These are phyloP conservation scores for Apis dorsata DNA, from an alignment of 1,140 invertebrate genomes.

Conservation along the genomic window DNA sequence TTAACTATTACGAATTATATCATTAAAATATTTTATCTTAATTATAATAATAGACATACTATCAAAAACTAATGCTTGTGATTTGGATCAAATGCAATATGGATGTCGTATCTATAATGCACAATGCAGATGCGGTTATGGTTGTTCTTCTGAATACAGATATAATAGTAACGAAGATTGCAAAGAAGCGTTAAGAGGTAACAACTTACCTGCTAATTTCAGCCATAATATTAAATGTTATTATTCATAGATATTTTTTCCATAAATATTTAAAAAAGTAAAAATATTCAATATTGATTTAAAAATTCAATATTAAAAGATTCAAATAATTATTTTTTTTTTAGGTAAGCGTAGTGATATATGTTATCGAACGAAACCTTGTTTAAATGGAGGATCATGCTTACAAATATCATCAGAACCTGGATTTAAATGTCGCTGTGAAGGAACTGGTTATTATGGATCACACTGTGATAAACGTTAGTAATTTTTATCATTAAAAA, in stretches of 20 bases:
- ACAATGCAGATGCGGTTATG: conserved; percentile 78
- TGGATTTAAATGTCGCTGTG: conserved; percentile 86
- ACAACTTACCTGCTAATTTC: conserved; percentile 22
- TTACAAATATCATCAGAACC: conserved; percentile 85
- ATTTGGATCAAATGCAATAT: conserved; percentile 72
- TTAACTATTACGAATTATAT: neutral
- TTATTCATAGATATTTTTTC: neutral
- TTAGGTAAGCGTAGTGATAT: conserved; percentile 83
- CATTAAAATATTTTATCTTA: neutral
- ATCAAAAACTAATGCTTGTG: conserved; percentile 60
- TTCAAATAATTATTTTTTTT: conserved; percentile 2
- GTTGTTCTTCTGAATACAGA: conserved; percentile 79
- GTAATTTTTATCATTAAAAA: conserved; percentile 42
- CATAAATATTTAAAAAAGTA: neutral
- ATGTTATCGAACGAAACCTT: conserved; percentile 82
- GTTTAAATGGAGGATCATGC: conserved; percentile 84
- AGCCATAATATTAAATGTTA: neutral
- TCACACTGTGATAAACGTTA: conserved; percentile 84
- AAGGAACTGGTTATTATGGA: conserved; percentile 87
- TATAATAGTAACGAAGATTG: conserved; percentile 78
- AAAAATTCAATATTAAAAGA: neutral
- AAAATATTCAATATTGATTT: neutral
- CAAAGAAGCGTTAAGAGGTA: conserved; percentile 79
- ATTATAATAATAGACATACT: conserved; percentile 53
- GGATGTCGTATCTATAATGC: conserved; percentile 73